Percentiles rank a stretch among this genome's conserved stretches.
These are phyloP conservation scores for Acestrorhynchus altus DNA, from an alignment of 2,797 vertebrate genomes.

Conservation along the genomic window DNA sequence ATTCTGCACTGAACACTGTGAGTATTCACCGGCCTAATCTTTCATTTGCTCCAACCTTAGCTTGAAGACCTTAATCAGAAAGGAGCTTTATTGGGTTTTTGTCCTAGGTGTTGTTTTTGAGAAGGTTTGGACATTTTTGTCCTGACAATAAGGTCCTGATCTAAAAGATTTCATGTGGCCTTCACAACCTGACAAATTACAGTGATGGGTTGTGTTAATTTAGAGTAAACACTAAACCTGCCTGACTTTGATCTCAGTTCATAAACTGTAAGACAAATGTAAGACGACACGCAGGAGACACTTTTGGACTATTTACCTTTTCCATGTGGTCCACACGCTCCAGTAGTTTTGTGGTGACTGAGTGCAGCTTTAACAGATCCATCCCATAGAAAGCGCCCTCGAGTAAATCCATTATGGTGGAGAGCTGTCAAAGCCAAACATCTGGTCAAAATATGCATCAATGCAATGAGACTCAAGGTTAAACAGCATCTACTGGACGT, in stretches of 20 bases:
- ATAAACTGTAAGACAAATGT: too few relatives aligned
- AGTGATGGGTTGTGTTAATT: too few relatives aligned
- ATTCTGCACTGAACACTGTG: too few relatives aligned
- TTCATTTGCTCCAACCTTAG: too few relatives aligned
- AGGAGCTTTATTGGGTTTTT: too few relatives aligned
- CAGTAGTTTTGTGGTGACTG: conserved; percentile 89
- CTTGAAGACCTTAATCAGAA: too few relatives aligned
- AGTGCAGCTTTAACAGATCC: conserved; percentile 91
- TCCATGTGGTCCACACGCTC: conserved; percentile 88
- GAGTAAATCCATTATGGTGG: conserved; percentile 88
- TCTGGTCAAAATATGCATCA: neutral
- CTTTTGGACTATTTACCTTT: conserved; percentile 76
- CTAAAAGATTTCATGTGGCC: too few relatives aligned
- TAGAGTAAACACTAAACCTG: too few relatives aligned
- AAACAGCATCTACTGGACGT: conserved; percentile 3
- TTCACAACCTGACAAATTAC: neutral
- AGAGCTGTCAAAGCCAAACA: conserved; percentile 76
- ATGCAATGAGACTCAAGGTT: neutral
- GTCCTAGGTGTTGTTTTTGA: too few relatives aligned
- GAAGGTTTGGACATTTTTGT: too few relatives aligned
- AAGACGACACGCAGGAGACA: neutral
- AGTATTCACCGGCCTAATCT: too few relatives aligned
- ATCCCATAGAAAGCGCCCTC: conserved; percentile 91
- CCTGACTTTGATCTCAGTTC: neutral
- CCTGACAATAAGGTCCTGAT: too few relatives aligned